Evolutionary conservation across 2,888 invertebrate species (phyloP), one percentile per base, ranked within the genome.

Genomic region (Crepidodera aurea): DNA sequence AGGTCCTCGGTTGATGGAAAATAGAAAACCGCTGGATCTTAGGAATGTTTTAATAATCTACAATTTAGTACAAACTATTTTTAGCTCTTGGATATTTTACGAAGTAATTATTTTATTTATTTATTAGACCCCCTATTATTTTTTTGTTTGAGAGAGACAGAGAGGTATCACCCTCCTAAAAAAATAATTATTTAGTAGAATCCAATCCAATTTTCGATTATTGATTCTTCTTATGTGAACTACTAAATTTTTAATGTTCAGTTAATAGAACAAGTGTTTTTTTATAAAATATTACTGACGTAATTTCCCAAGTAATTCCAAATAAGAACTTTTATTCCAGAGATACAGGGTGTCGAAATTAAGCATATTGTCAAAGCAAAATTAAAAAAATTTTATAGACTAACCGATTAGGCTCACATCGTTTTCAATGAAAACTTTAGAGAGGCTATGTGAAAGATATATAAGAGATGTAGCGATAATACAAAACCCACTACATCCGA

Each of bases 31-130:
- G 53, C 89, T 94, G 83, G 88, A 93, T 77, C 86, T 96, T 71
- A 86, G 92, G 73, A 86, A 86, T 73, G 79, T 92, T 67, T 87
- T 97, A 80, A 88, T 96, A 74, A 82, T 90, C 70, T 97, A 96
- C 83, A 97, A 97, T 83, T 85, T 94, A 69, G 84, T 90, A 77
- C 96, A 96, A 86, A 95, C 96, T 51, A 76, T 92, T 71, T 92
- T 96, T 83, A 96, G 95, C 78, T 86, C 92, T 69, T 96, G 94
- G 91, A 92, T 95, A 83, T 95, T 94, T 84, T 91, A 93, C 81
- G 95, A 96, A 75, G 81, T 80, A 69, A 74, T 72, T 69, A 51
- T 34, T 25, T 15, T 32, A 19, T 34, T 18, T 29, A 44, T 12
- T 15, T 22, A 16, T 27, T n/a, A 8, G 7, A 13, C 7, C 16